Conservation (phyloP, 2,113 vertebrate species). For the Anoura caudifer region DNA sequence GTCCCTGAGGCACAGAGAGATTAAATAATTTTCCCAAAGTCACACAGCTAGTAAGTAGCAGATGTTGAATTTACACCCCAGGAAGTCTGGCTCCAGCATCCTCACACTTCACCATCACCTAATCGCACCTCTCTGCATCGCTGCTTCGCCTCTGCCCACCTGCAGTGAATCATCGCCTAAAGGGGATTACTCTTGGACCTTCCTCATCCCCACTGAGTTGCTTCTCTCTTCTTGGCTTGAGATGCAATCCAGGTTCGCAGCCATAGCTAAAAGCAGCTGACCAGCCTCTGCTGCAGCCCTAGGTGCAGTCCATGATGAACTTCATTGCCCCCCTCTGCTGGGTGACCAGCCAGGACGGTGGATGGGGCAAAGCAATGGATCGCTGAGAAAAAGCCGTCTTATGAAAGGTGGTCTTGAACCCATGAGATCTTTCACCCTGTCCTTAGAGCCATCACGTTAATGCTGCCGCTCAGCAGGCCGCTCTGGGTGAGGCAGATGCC, state of each 20-base stretch:
- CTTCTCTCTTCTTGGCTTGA: background rate
- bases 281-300: background rate
- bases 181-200: background rate
- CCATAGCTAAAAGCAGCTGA: background rate
- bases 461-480: background rate
- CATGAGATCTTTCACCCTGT: background rate
- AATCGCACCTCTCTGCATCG: accelerated
- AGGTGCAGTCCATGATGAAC: background rate
- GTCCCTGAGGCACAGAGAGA: background rate
- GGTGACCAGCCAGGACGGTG: background rate
- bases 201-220: background rate
- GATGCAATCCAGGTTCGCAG: background rate
- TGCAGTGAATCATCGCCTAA: background rate
- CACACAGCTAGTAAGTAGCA: background rate
- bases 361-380: background rate
- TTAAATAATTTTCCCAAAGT: background rate
- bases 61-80: background rate
- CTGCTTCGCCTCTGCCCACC: background rate
- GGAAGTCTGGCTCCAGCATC: background rate
- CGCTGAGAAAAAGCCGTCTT: background rate
- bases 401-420: background rate
- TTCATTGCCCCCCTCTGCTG: background rate
- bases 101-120: background rate
- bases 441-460: background rate
- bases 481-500: background rate